Percentiles rank a stretch among this genome's conserved stretches.
Conservation (phyloP, 2,888 invertebrate genomes). For the Acleris emargana region DNA sequence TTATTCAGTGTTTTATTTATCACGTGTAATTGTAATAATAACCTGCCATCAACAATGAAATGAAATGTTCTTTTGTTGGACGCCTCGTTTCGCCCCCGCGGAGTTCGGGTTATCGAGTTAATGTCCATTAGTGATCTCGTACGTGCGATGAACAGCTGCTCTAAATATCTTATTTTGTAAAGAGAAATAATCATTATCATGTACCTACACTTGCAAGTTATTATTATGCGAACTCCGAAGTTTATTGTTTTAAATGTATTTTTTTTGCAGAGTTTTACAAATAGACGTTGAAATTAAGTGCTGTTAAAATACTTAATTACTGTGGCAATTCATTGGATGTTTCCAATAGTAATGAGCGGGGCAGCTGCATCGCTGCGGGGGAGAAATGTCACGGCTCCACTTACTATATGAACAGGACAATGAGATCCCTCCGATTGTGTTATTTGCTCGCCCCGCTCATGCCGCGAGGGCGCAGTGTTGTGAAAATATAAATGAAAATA, state of each 20-base stretch:
- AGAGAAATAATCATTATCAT: conserved; percentile 45
- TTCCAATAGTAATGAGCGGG: conserved; percentile 51
- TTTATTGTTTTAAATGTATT: background rate
- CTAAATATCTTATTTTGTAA: conserved; percentile 44
- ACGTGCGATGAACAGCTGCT: conserved; percentile 49
- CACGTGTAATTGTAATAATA: conserved; percentile 41
- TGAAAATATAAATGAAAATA: conserved; percentile 37
- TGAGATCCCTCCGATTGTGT: conserved; percentile 56
- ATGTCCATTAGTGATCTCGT: conserved; percentile 53
- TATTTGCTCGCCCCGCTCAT: conserved; percentile 45
- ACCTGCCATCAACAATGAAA: conserved; percentile 43
- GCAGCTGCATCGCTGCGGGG: conserved; percentile 65
- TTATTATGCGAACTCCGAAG: background rate
- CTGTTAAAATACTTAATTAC: conserved; percentile 46
- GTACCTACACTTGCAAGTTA: conserved; percentile 35
- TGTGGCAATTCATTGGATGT: conserved; percentile 52
- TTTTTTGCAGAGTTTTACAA: conserved; percentile 34
- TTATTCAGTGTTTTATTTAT: conserved; percentile 10
- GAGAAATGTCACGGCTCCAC: conserved; percentile 63
- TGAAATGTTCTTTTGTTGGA: conserved; percentile 36
- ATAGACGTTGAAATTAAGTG: conserved; percentile 42
- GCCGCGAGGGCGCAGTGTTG: conserved; percentile 38
- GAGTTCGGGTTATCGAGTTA: conserved; percentile 50
- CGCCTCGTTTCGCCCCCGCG: conserved; percentile 37
- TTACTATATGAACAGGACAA: conserved; percentile 52